Evolutionary conservation across 2,888 invertebrate genomes (phyloP).

Genomic region (Brachycybe producta): DNA sequence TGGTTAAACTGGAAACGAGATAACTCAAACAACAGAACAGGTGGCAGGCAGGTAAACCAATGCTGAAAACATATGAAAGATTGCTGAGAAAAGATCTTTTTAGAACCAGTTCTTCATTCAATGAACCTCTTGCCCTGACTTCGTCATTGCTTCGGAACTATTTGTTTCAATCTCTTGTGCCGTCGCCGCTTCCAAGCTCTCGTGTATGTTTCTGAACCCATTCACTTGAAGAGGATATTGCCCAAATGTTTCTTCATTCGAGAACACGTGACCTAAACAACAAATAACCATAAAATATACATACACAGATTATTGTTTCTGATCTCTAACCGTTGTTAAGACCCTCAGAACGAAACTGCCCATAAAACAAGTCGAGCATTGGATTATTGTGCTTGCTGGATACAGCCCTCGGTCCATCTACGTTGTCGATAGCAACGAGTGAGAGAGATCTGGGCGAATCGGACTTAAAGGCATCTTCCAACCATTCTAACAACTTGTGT

Average conservation of each 20-base stretch:
- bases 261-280: constrained; percentile 31
- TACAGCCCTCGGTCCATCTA: no score
- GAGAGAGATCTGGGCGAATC: constrained; percentile 22
- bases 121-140: constrained; percentile 36
- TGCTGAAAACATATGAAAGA: constrained; percentile 26
- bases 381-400: constrained; percentile 29
- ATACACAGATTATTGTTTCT: no score
- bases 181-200: constrained; percentile 36
- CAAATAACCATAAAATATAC: background rate
- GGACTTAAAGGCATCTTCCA: constrained; percentile 36
- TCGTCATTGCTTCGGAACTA: constrained; percentile 29
- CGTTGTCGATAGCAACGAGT: background rate
- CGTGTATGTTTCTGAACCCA: constrained; percentile 36
- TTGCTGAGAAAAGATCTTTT: constrained; percentile 10
- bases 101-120: constrained; percentile 2
- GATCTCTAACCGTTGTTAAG: constrained; percentile 31
- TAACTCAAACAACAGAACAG: constrained; percentile 36
- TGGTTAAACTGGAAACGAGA: constrained; percentile 39
- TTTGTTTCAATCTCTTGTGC: constrained; percentile 34
- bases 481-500: constrained; percentile 37
- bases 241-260: constrained; percentile 36
- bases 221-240: constrained; percentile 38
- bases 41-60: constrained; percentile 38
- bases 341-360: constrained; percentile 35
- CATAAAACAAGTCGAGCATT: constrained; percentile 38